A percentile compares a stretch with the other conserved stretches of the same genome.
Evolutionary conservation across 1,140 invertebrate genomes (phyloP).

Genomic region (Drosophila carrolli): DNA sequence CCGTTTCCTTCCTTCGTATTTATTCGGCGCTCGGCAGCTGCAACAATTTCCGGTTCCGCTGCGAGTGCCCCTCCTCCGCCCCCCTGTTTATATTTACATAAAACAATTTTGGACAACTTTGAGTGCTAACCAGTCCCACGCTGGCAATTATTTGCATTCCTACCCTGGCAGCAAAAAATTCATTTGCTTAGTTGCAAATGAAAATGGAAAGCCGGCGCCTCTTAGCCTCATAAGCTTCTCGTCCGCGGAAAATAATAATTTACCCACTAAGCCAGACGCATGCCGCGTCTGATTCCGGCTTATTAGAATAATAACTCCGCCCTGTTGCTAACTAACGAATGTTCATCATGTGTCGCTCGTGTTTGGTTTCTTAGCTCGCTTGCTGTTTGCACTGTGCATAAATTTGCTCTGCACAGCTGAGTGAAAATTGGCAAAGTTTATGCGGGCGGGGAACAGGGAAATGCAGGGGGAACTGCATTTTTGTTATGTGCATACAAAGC

Average conservation of each 20-base stretch:
- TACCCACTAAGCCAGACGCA: constrained; percentile 7
- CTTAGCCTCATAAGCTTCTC: constrained; percentile 40
- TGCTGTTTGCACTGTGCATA: constrained; percentile 67
- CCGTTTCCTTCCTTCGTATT: constrained; percentile 48
- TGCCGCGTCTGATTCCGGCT: constrained; percentile 20
- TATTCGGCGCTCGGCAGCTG: constrained; percentile 63
- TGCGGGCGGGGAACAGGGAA: constrained; percentile 8
- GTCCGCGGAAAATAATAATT: constrained; percentile 24
- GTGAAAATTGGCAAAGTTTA: constrained; percentile 80
- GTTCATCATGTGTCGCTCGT: constrained; percentile 45
- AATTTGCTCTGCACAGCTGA: constrained; percentile 66
- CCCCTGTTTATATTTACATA: constrained; percentile 79
- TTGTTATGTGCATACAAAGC: constrained; percentile 41
- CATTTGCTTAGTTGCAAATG: constrained; percentile 44
- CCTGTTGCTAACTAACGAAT: constrained; percentile 49
- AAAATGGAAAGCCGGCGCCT: constrained; percentile 14
- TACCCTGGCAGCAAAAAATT: constrained; percentile 38
- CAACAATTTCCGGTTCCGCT: constrained; percentile 80
- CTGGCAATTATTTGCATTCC: constrained; percentile 75
- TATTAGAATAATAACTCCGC: constrained; percentile 47
- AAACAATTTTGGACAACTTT: constrained; percentile 80
- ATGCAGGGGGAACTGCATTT: constrained; percentile 13
- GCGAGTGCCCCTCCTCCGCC: constrained; percentile 28
- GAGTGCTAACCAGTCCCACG: constrained; percentile 51
- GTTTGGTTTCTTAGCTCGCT: constrained; percentile 16